Evolutionary conservation across 2,888 invertebrate species (phyloP).

Genomic region (Drosophila mettleri): DNA sequence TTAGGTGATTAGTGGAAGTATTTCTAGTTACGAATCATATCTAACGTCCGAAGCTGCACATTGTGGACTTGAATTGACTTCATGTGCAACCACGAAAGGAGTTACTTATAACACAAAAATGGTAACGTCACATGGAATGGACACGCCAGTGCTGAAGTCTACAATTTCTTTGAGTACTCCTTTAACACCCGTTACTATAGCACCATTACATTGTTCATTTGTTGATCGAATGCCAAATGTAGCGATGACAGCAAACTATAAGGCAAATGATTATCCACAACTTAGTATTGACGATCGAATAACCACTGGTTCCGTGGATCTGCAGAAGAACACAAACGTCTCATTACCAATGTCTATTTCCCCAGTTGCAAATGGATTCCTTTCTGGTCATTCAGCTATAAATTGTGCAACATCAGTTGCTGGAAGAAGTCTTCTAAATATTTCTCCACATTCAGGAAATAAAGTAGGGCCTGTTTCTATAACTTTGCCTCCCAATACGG

Average conservation of each 20-base stretch:
- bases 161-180: conserved; percentile 31
- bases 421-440: conserved; percentile 43
- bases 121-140: conserved; percentile 37
- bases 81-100: conserved; percentile 30
- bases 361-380: conserved; percentile 59
- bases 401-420: conserved; percentile 30
- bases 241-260: conserved; percentile 32
- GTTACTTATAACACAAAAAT: conserved; percentile 41
- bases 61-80: conserved; percentile 19
- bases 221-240: conserved; percentile 50
- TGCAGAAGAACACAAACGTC: conserved; percentile 23
- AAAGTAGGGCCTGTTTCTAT: conserved; percentile 49
- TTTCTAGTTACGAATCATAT: conserved; percentile 50
- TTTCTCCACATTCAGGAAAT: conserved; percentile 48
- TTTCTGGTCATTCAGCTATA: conserved; percentile 50
- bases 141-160: conserved; percentile 30
- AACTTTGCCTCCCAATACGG: conserved; percentile 38
- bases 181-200: conserved; percentile 33
- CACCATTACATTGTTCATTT: conserved; percentile 44
- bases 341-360: conserved; percentile 23
- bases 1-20: conserved; percentile 42
- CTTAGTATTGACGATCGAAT: conserved; percentile 14
- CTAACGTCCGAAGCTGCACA: conserved; percentile 24
- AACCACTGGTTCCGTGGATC: conserved; percentile 31
- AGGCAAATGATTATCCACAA: conserved; percentile 41